Evolutionary conservation across 2,113 vertebrate genomes (phyloP).

Genomic region (Hiodon tergisus): DNA sequence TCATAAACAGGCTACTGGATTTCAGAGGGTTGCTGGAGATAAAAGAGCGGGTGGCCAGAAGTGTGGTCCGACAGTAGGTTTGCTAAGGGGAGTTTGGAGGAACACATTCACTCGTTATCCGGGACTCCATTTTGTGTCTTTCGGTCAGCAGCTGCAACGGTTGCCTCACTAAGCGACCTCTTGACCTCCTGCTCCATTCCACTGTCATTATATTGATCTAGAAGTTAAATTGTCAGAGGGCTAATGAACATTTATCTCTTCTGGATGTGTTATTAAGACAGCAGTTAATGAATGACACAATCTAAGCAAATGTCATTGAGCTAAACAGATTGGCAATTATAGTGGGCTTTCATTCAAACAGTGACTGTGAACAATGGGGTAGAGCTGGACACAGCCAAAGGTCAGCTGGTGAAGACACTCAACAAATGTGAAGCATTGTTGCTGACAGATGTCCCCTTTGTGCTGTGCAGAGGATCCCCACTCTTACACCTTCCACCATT

Average conservation of each 20-base stretch:
- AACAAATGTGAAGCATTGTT: not conserved
- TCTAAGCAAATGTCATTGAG: slow-evolving; percentile 67
- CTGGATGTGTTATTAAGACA: slow-evolving; percentile 62
- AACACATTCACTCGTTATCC: slow-evolving; percentile 36
- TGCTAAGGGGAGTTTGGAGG: not conserved
- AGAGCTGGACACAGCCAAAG: slow-evolving; percentile 2
- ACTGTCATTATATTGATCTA: slow-evolving; percentile 53
- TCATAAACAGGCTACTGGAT: slow-evolving; percentile 35
- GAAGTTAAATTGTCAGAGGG: slow-evolving; percentile 56
- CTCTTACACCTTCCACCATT: not conserved
- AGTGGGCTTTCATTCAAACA: slow-evolving; percentile 71
- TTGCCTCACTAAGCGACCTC: slow-evolving; percentile 26
- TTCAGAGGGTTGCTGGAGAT: slow-evolving; percentile 19
- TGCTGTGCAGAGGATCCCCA: not conserved
- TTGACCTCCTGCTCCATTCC: slow-evolving; percentile 28
- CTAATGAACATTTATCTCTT: slow-evolving; percentile 70
- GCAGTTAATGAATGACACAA: slow-evolving; percentile 73
- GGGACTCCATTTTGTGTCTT: slow-evolving; percentile 43
- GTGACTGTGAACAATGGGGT: slow-evolving; percentile 38
- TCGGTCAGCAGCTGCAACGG: slow-evolving; percentile 41
- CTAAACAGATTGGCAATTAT: slow-evolving; percentile 72
- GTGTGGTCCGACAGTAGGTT: not conserved
- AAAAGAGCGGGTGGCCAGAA: slow-evolving; percentile 9
- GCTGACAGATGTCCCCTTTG: not conserved
- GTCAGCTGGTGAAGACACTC: slow-evolving; percentile 1